These are phyloP conservation scores for Chloropsis cyanopogon DNA, from an alignment of 2,113 vertebrate genomes.

Conservation along the genomic window DNA sequence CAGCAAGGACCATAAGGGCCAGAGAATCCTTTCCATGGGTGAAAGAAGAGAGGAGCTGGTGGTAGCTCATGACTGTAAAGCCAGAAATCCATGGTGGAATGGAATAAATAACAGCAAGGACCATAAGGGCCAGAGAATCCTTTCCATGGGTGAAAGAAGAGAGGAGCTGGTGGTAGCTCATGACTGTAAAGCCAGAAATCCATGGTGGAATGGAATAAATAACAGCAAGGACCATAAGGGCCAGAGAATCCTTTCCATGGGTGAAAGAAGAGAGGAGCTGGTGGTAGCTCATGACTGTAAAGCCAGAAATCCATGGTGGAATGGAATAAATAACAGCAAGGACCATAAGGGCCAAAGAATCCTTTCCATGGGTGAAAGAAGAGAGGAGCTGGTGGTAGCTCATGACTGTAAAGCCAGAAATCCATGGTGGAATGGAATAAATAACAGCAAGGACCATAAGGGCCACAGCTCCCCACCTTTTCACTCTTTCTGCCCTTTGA, in stretches of 20 bases:
- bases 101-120: not conserved
- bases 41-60: not conserved
- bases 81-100: not conserved
- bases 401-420: not conserved
- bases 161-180: not conserved
- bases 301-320: not conserved
- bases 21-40: not conserved
- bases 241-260: not conserved
- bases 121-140: not conserved
- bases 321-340: not conserved
- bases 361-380: not conserved
- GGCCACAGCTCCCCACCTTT: not conserved
- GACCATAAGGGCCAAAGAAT: not conserved
- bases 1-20: not conserved
- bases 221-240: not conserved
- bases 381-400: not conserved
- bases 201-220: not conserved
- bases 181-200: not conserved
- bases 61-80: not conserved
- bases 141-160: not conserved
- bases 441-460: not conserved
- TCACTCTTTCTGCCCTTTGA: not conserved
- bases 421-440: not conserved
- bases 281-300: not conserved
- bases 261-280: not conserved